Conservation (phyloP, 1,140 invertebrate species). For the Metopolophium dirhodum region DNA sequence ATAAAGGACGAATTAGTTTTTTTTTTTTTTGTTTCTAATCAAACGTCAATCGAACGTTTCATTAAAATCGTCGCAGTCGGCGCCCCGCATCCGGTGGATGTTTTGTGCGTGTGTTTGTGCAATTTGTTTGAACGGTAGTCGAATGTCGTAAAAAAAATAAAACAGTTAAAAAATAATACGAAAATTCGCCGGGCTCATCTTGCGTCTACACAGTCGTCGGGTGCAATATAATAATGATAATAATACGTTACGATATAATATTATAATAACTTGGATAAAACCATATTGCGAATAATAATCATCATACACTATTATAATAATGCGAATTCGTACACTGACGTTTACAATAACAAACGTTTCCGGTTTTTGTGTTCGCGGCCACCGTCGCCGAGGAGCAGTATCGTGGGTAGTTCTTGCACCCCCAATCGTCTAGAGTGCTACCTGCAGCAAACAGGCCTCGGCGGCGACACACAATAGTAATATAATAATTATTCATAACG, state of each 20-base stretch:
- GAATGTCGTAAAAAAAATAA: not conserved
- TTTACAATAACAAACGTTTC: not conserved
- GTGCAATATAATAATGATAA: not conserved
- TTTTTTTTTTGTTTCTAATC: not conserved
- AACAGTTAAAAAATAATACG: too few relatives aligned
- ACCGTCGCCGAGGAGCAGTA: too few relatives aligned
- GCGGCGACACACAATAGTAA: not conserved
- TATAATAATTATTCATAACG: not conserved
- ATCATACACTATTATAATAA: not conserved
- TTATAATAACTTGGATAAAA: not conserved
- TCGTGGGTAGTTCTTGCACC: too few relatives aligned
- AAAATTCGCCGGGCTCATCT: not conserved
- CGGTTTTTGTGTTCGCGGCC: not conserved
- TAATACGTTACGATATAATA: not conserved
- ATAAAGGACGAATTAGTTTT: not conserved
- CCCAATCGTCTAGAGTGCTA: not conserved
- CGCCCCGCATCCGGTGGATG: not conserved
- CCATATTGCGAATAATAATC: not conserved
- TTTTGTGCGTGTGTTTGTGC: not conserved
- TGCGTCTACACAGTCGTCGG: not conserved
- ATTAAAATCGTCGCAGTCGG: not conserved
- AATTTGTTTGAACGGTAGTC: not conserved
- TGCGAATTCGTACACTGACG: too few relatives aligned
- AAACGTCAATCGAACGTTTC: constrained; percentile 16
- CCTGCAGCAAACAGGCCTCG: not conserved